Percentiles rank a stretch among this genome's conserved stretches.
phyloP scores from a whole-genome alignment of 2,888 invertebrate genomes.

The Phanerotoma sp. region DNA sequence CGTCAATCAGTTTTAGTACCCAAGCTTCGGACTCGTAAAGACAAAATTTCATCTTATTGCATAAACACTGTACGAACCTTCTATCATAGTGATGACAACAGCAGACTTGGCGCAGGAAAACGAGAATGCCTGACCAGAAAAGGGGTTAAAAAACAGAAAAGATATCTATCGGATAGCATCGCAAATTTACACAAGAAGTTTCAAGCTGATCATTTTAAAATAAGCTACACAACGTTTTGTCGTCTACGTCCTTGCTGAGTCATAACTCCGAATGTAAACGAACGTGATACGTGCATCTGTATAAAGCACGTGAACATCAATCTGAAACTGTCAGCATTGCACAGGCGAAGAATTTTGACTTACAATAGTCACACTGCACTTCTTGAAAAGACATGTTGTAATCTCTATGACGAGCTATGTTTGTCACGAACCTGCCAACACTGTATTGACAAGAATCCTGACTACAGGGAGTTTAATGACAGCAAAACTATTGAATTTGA shows the following conservation, averaged over 20 bases:
- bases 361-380: constrained; percentile 5
- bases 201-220: constrained; percentile 18
- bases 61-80: too few relatives aligned
- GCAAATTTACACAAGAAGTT: constrained; percentile 39
- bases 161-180: constrained; percentile 38
- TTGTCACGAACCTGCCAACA: constrained; percentile 11
- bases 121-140: constrained; percentile 39
- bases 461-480: constrained; percentile 14
- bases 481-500: constrained; percentile 8
- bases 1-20: too few relatives aligned
- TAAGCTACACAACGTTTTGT: constrained; percentile 30
- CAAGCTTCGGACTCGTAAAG: too few relatives aligned
- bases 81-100: too few relatives aligned
- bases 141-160: constrained; percentile 36
- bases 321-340: constrained; percentile 13
- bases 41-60: too few relatives aligned
- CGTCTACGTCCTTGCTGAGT: constrained; percentile 39
- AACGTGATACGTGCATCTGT: constrained; percentile 36
- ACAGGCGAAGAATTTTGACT: constrained; percentile 11
- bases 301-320: constrained; percentile 22
- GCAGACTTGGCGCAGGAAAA: constrained; percentile 30
- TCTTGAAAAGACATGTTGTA: constrained; percentile 15
- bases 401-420: constrained; percentile 17
- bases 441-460: constrained; percentile 7
- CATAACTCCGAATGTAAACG: constrained; percentile 35